Conservation (phyloP, 2,797 vertebrate species). For the Otolemur crassicaudatus region DNA sequence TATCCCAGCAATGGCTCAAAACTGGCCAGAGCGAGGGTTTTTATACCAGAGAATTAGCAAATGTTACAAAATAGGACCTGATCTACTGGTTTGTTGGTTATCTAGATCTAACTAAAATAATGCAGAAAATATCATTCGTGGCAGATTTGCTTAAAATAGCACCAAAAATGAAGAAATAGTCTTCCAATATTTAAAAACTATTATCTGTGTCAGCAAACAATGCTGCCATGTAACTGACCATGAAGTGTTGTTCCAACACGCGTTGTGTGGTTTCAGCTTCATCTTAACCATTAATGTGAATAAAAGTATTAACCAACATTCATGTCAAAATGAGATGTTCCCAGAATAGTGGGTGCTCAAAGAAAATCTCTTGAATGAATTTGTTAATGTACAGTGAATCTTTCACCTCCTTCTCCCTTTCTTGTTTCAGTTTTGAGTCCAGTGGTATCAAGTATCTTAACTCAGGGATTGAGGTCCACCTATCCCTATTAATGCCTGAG, state of each 20-base stretch:
- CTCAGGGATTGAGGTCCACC: neutral
- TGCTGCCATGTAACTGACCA: neutral
- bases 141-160: neutral
- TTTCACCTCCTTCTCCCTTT: neutral
- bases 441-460: neutral
- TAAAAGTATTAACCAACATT: neutral
- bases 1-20: neutral
- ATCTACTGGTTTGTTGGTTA: neutral
- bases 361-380: neutral
- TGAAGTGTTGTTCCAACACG: neutral
- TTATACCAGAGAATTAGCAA: neutral
- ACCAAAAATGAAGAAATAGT: neutral
- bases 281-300: neutral
- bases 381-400: neutral
- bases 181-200: neutral
- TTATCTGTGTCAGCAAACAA: neutral
- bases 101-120: neutral
- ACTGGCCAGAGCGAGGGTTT: neutral
- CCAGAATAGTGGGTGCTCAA: neutral
- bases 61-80: neutral
- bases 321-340: neutral
- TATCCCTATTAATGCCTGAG: neutral
- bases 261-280: neutral
- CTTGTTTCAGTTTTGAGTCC: neutral
- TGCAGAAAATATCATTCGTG: neutral